These are phyloP conservation scores for Marmota flaviventris DNA, from an alignment of 2,113 vertebrate species.

Conservation along the genomic window DNA sequence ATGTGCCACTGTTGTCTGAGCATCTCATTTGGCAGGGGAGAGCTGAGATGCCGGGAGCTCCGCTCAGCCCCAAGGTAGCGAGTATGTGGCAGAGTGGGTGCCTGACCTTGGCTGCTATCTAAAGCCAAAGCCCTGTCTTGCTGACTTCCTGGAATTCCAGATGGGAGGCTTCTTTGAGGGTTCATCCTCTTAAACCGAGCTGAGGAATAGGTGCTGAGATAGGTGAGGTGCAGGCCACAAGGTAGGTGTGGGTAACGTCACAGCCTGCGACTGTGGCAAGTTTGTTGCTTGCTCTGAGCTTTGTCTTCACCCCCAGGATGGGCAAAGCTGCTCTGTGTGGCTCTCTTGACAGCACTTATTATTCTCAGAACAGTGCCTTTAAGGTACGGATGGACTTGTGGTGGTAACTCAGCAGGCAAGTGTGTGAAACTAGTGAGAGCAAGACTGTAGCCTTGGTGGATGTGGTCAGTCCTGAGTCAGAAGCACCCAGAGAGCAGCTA, in stretches of 20 bases:
- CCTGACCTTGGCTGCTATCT: neutral
- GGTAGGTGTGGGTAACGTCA: neutral
- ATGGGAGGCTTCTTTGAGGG: neutral
- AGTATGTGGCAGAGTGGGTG: rapidly evolving
- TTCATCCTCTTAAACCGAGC: neutral
- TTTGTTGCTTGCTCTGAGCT: neutral
- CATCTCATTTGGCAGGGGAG: no score
- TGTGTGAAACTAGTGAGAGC: neutral
- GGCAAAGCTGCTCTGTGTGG: no score
- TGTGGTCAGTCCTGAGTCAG: rapidly evolving
- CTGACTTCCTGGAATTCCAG: neutral
- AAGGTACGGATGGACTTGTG: neutral
- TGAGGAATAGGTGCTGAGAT: no score
- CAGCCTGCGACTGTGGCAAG: rapidly evolving
- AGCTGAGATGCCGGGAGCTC: neutral
- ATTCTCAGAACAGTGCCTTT: neutral
- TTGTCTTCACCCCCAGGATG: neutral
- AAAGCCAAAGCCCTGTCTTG: neutral
- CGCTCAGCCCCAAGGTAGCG: neutral
- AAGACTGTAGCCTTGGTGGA: rapidly evolving
- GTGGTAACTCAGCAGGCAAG: neutral
- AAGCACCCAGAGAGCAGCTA: neutral
- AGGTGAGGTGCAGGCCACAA: no score
- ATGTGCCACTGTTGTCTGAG: no score
- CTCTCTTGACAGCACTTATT: neutral